These are phyloP conservation scores for Notiomystis cincta DNA, from an alignment of 2,113 vertebrate species.

Conservation along the genomic window DNA sequence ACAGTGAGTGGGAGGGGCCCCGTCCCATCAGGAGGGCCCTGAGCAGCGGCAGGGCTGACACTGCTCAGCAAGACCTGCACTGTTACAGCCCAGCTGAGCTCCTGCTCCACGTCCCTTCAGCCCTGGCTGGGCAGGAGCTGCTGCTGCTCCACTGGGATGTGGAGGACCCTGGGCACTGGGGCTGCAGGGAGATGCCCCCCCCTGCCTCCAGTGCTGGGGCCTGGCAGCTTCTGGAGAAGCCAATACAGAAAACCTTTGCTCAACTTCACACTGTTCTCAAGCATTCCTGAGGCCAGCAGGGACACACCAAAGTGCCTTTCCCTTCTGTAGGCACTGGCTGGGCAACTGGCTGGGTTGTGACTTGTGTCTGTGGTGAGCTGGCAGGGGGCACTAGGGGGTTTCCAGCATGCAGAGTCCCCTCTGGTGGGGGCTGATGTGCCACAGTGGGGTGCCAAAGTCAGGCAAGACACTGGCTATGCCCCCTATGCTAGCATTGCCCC, in stretches of 20 bases:
- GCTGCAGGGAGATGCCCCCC: neutral
- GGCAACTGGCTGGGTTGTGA: neutral
- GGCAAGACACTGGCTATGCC: neutral
- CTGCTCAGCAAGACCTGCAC: fast-evolving
- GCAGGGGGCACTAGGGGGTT: neutral
- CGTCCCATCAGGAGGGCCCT: neutral
- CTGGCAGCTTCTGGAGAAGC: neutral
- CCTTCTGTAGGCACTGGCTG: neutral
- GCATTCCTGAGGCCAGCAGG: neutral
- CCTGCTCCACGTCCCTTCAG: neutral
- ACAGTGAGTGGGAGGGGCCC: neutral
- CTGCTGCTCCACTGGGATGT: neutral
- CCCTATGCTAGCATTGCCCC: fast-evolving
- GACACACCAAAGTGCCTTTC: conserved; percentile 38
- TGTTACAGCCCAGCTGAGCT: neutral
- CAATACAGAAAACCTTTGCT: neutral
- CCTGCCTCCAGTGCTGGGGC: fast-evolving
- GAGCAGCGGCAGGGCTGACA: fast-evolving
- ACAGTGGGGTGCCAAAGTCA: neutral
- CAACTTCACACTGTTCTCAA: neutral
- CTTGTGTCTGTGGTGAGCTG: neutral
- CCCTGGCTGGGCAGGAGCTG: neutral
- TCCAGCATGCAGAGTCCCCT: neutral
- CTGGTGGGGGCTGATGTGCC: neutral
- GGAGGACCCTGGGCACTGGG: neutral